Conservation (phyloP, 2,888 invertebrate genomes). For the Tetropium fuscum region DNA sequence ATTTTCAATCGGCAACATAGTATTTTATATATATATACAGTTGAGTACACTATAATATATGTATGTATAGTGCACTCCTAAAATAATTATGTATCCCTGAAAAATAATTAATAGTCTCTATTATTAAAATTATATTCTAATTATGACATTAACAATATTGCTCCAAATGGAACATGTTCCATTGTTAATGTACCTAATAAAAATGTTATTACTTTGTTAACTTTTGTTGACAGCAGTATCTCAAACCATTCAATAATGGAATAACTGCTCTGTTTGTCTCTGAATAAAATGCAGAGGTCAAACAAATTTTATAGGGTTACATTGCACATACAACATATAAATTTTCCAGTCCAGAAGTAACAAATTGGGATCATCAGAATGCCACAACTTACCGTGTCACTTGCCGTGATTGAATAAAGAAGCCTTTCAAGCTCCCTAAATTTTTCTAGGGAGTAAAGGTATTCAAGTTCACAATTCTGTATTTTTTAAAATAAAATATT, state of each 20-base stretch:
- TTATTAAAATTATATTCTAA: too few species aligned
- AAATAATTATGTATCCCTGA: constrained; percentile 3
- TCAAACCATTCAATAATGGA: constrained; percentile 9
- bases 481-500: too few species aligned
- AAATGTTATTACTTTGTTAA: constrained; percentile 19
- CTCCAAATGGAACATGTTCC: background rate
- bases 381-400: too few species aligned
- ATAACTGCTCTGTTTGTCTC: constrained; percentile 5
- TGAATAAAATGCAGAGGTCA: constrained; percentile 7
- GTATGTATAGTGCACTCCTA: background rate
- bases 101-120: background rate
- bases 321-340: constrained; percentile 9
- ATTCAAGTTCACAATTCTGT: too few species aligned
- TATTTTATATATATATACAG: too few species aligned
- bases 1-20: too few species aligned
- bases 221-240: constrained; percentile 7
- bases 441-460: background rate
- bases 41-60: too few species aligned
- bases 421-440: background rate
- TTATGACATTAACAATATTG: background rate
- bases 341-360: too few species aligned
- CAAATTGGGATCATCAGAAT: too few species aligned
- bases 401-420: too few species aligned
- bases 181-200: constrained; percentile 10
- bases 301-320: constrained; percentile 12